A percentile compares a stretch with the other conserved stretches of the same genome.
Evolutionary conservation across 2,888 invertebrate species (phyloP).

Genomic region (Hydroisotoma schaefferi): DNA sequence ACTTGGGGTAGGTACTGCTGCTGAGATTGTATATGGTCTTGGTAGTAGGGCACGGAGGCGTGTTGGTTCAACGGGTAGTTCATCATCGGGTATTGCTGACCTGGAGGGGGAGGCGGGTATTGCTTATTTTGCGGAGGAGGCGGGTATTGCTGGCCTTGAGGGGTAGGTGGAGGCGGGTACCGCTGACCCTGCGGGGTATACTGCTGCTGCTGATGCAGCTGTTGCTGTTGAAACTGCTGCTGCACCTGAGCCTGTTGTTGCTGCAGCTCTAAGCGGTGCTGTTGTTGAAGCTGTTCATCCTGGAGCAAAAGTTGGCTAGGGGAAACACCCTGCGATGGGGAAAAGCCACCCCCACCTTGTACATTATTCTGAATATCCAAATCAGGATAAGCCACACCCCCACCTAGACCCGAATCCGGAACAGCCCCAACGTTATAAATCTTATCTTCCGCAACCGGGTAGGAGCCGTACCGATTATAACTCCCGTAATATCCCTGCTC

Average conservation of each 20-base stretch:
- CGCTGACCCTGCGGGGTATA: not conserved
- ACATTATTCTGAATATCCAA: too few species aligned
- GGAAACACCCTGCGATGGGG: not conserved
- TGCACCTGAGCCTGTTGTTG: not conserved
- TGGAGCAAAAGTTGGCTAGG: not conserved
- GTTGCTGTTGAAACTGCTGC: not conserved
- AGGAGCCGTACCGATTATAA: too few species aligned
- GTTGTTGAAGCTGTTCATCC: conserved; percentile 7
- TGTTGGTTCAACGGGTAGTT: conserved; percentile 10
- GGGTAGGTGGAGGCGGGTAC: not conserved
- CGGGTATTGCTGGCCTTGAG: not conserved
- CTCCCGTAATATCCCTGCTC: too few species aligned
- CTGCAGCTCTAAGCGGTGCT: not conserved
- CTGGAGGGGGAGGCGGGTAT: too few species aligned
- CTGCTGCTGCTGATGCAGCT: not conserved
- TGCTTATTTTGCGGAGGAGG: not conserved
- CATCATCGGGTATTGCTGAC: conserved; percentile 13
- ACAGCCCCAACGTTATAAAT: too few species aligned
- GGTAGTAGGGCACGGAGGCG: conserved; percentile 4
- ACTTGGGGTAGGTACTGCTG: conserved; percentile 12
- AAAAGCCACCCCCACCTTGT: too few species aligned
- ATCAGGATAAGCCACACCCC: too few species aligned
- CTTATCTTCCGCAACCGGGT: too few species aligned
- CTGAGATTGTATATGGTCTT: conserved; percentile 7
- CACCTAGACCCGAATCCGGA: too few species aligned